Evolutionary conservation across 2,797 vertebrate genomes (phyloP).

Genomic region (Melanotaenia parkinsoni): DNA sequence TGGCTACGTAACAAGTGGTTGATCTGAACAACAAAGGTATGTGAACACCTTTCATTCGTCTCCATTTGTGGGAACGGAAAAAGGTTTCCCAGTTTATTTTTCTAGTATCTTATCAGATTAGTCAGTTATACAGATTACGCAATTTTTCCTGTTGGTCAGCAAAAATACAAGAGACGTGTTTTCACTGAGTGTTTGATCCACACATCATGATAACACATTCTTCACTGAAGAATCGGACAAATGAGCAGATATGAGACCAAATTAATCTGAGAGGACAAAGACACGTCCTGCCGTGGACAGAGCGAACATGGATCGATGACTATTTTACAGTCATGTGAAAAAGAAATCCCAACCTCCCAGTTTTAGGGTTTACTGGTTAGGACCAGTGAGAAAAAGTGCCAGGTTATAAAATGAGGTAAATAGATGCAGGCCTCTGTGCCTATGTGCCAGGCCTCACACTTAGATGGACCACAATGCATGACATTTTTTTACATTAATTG

Average conservation of each 20-base stretch:
- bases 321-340: neutral
- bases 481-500: too few species aligned
- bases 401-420: too few species aligned
- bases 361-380: too few species aligned
- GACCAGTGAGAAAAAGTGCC: too few species aligned
- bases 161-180: slow-evolving; percentile 38
- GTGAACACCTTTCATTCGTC: slow-evolving; percentile 53
- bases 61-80: slow-evolving; percentile 46
- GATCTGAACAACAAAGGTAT: slow-evolving; percentile 47
- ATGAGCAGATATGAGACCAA: neutral
- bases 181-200: slow-evolving; percentile 9
- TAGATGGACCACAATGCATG: too few species aligned
- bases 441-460: too few species aligned
- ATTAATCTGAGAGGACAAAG: neutral
- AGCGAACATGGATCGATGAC: neutral
- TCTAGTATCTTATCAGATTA: slow-evolving; percentile 53
- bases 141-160: slow-evolving; percentile 32
- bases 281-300: neutral
- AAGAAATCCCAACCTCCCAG: neutral
- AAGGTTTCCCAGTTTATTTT: slow-evolving; percentile 63
- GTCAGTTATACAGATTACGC: slow-evolving; percentile 33
- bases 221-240: neutral
- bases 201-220: neutral
- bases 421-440: too few species aligned
- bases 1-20: slow-evolving; percentile 52